phyloP scores from a whole-genome alignment of 2,113 vertebrate genomes.

The Dromiciops gliroides region DNA sequence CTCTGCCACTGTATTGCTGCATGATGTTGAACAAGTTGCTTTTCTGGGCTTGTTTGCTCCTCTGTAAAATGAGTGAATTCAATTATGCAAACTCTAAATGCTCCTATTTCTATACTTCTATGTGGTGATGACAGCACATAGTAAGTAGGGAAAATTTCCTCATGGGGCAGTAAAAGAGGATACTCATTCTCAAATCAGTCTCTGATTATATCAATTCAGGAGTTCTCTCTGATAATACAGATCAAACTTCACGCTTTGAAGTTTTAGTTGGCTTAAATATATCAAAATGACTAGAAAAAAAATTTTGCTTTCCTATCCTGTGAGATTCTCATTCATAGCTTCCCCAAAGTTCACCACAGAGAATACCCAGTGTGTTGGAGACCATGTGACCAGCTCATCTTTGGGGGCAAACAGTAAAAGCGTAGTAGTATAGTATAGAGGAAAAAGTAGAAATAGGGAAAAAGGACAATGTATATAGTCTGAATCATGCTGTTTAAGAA shows the following conservation, averaged over 20 bases:
- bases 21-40: not conserved
- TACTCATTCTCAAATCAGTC: not conserved
- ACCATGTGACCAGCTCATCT: not conserved
- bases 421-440: not conserved
- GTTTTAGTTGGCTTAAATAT: no score
- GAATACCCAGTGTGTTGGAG: not conserved
- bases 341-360: not conserved
- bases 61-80: not conserved
- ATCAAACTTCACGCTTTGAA: no score
- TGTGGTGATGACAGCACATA: not conserved
- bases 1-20: not conserved
- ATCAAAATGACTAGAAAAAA: no score
- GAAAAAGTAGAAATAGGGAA: not conserved
- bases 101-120: not conserved
- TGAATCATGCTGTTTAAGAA: not conserved
- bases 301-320: not conserved
- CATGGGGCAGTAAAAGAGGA: not conserved
- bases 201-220: not conserved
- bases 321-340: not conserved
- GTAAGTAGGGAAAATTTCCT: not conserved
- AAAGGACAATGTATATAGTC: not conserved
- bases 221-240: not conserved
- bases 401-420: not conserved
- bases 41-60: not conserved
- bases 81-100: not conserved